phyloP scores from a whole-genome alignment of 37 sponge, comb jelly and placozoan species.

The Spongilla lacustris region DNA sequence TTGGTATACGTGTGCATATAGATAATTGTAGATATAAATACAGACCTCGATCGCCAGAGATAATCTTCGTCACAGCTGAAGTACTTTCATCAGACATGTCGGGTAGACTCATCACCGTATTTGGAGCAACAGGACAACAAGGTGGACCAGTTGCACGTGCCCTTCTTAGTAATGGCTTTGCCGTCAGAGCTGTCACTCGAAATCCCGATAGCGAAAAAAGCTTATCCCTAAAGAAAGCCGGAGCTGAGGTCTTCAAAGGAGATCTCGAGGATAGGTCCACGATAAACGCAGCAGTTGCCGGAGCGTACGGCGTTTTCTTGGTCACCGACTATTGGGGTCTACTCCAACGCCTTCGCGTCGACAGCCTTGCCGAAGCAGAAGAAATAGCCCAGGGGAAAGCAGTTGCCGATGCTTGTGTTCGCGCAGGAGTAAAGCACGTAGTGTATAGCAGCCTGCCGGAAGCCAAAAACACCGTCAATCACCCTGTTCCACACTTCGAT shows the following conservation, averaged over 20 bases:
- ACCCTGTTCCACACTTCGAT: slow-evolving; percentile 67
- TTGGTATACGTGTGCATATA: too few species aligned
- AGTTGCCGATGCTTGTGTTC: slow-evolving; percentile 56
- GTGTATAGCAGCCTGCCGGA: slow-evolving; percentile 70
- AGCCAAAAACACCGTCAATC: slow-evolving; percentile 47
- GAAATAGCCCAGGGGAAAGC: slow-evolving; percentile 70
- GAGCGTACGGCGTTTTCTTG: slow-evolving; percentile 64
- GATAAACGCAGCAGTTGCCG: slow-evolving; percentile 30
- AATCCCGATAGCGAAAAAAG: slow-evolving; percentile 71
- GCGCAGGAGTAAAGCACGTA: slow-evolving; percentile 73
- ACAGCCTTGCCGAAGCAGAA: slow-evolving; percentile 31
- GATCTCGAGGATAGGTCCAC: slow-evolving; percentile 39
- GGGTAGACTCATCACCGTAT: too few species aligned
- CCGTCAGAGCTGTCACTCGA: slow-evolving; percentile 75
- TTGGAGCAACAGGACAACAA: too few species aligned
- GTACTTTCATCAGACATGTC: too few species aligned
- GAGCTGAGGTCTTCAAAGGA: slow-evolving; percentile 53
- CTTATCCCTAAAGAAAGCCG: too few species aligned
- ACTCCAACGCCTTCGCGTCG: background rate
- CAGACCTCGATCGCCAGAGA: too few species aligned
- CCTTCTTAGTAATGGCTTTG: too few species aligned
- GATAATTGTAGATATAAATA: too few species aligned
- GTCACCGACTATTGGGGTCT: slow-evolving; percentile 79
- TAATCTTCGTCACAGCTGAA: too few species aligned
- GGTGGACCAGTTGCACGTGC: too few species aligned